These are phyloP conservation scores for Rhinoraja longicauda DNA, from an alignment of 2,797 vertebrate genomes.

Conservation along the genomic window DNA sequence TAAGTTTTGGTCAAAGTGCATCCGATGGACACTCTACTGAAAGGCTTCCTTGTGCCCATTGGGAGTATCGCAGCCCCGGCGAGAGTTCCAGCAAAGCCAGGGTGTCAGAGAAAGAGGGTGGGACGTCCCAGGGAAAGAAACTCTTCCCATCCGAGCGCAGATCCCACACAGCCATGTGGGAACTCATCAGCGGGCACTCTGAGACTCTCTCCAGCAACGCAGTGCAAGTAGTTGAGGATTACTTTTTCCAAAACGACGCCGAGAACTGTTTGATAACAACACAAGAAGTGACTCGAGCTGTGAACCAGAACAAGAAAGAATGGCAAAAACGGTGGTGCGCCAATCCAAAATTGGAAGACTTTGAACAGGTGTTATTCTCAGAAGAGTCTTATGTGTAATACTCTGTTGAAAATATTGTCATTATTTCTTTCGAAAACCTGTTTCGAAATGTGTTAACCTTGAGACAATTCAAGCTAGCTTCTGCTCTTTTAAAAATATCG, in stretches of 20 bases:
- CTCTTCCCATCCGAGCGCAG: neutral
- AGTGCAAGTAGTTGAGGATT: slow-evolving; percentile 53
- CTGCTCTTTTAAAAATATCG: slow-evolving; percentile 62
- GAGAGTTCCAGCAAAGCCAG: neutral
- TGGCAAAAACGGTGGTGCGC: slow-evolving; percentile 66
- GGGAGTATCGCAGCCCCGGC: neutral
- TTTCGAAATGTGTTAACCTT: slow-evolving; percentile 42
- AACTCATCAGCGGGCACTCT: neutral
- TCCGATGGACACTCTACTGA: slow-evolving; percentile 53
- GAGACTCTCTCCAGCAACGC: slow-evolving; percentile 54
- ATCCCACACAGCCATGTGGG: no score
- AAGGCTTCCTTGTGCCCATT: slow-evolving; percentile 39
- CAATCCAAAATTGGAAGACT: slow-evolving; percentile 68
- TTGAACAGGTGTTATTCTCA: slow-evolving; percentile 72
- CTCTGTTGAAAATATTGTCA: slow-evolving; percentile 54
- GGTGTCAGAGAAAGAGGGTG: no score
- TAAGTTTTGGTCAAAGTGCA: slow-evolving; percentile 45
- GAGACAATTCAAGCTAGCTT: slow-evolving; percentile 53
- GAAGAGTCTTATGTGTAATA: slow-evolving; percentile 74
- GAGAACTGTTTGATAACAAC: slow-evolving; percentile 55
- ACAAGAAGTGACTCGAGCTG: slow-evolving; percentile 58
- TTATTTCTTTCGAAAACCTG: slow-evolving; percentile 55
- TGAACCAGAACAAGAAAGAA: slow-evolving; percentile 60
- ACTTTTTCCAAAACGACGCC: slow-evolving; percentile 56
- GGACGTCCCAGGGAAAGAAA: neutral